These are phyloP conservation scores for Sinocyclocheilus grahami DNA, from an alignment of 2,113 vertebrate species.

Conservation along the genomic window DNA sequence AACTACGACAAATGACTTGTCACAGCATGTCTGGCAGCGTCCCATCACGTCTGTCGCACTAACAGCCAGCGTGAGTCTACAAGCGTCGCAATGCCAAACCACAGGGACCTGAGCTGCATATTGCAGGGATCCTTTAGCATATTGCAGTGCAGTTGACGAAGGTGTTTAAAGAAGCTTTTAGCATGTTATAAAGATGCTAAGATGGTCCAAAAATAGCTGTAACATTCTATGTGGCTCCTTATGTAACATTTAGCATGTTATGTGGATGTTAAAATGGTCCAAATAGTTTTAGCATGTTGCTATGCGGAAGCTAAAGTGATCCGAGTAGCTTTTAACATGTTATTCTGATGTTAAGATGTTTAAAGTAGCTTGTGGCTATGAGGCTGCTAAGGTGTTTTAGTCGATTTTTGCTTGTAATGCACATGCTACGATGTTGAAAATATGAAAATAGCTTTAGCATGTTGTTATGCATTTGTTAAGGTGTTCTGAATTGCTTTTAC, in stretches of 20 bases:
- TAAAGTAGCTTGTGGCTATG: not conserved
- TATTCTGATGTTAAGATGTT: not conserved
- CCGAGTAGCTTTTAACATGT: not conserved
- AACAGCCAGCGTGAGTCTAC: constrained; percentile 40
- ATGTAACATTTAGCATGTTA: not conserved
- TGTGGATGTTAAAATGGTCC: not conserved
- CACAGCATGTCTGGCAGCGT: constrained; percentile 38
- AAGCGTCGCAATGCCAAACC: constrained; percentile 10
- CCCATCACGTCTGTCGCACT: constrained; percentile 37
- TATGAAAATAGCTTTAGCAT: not conserved
- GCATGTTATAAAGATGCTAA: not conserved
- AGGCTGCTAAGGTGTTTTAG: not conserved
- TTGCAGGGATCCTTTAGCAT: not conserved
- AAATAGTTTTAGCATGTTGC: not conserved
- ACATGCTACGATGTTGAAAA: too few species aligned
- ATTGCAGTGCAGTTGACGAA: not conserved
- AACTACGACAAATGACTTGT: constrained; percentile 55
- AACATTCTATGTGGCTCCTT: not conserved
- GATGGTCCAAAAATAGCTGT: not conserved
- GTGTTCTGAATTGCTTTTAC: not conserved
- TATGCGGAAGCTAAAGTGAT: too few species aligned
- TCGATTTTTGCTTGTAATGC: not conserved
- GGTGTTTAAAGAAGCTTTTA: not conserved
- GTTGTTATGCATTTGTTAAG: not conserved
- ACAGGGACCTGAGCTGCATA: not conserved